Percentiles rank a stretch among this genome's conserved stretches.
These are phyloP conservation scores for Aspidiotus rigidus DNA, from an alignment of 2,888 invertebrate species.

Conservation along the genomic window DNA sequence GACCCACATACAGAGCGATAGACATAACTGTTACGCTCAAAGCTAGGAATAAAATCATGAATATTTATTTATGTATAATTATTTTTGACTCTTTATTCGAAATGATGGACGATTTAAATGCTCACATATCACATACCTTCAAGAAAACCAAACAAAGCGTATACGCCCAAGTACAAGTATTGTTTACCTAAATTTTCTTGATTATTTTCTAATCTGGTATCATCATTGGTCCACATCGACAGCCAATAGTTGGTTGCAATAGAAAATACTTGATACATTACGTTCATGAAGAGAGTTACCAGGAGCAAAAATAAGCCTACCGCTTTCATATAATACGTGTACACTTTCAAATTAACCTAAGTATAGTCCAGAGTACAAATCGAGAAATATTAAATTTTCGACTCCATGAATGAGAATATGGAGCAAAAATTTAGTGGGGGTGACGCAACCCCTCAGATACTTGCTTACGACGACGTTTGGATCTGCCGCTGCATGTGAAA, in stretches of 20 bases:
- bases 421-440: too few relatives aligned
- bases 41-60: too few relatives aligned
- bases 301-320: slow-evolving; percentile 67
- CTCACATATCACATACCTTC: slow-evolving; percentile 56
- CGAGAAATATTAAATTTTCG: too few relatives aligned
- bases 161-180: slow-evolving; percentile 76
- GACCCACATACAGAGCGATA: slow-evolving; percentile 56
- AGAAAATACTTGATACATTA: slow-evolving; percentile 72
- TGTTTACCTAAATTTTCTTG: slow-evolving; percentile 46
- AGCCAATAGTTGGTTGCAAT: slow-evolving; percentile 83
- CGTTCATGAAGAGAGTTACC: slow-evolving; percentile 66
- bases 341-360: slow-evolving; percentile 82
- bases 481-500: too few relatives aligned
- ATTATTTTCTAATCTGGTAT: slow-evolving; percentile 43
- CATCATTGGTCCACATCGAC: slow-evolving; percentile 67
- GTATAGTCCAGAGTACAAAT: slow-evolving; percentile 18
- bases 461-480: too few relatives aligned
- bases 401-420: too few relatives aligned
- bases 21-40: too few relatives aligned
- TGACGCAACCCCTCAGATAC: too few relatives aligned
- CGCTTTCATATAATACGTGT: slow-evolving; percentile 76
- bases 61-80: too few relatives aligned
- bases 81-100: too few relatives aligned
- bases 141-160: slow-evolving; percentile 75
- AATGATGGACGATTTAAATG: too few relatives aligned